Conservation (phyloP, 2,113 vertebrate genomes). For the Campylorhamphus procurvoides region DNA sequence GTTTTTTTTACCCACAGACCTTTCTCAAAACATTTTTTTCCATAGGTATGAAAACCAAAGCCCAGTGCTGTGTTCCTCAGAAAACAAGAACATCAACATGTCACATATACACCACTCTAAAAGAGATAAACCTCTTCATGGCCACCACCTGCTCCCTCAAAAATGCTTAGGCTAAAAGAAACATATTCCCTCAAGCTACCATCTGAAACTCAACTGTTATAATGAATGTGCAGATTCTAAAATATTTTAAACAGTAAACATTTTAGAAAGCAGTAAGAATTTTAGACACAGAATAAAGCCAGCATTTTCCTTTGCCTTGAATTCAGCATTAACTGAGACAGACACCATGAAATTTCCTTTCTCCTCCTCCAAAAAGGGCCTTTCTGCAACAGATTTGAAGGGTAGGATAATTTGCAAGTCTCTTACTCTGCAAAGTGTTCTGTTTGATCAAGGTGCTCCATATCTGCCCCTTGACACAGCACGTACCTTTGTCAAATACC, state of each 20-base stretch:
- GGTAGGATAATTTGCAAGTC: background rate
- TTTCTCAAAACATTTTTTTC: background rate
- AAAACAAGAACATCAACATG: background rate
- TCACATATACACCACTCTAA: background rate
- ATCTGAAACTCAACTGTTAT: background rate
- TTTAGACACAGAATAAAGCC: background rate
- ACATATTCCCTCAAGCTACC: background rate
- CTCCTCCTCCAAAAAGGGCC: background rate
- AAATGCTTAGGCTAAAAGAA: background rate
- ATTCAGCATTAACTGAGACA: background rate
- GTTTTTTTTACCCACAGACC: background rate
- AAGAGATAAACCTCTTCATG: background rate
- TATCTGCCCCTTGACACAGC: background rate
- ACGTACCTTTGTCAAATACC: background rate
- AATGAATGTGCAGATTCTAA: background rate
- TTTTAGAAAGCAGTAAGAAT: background rate
- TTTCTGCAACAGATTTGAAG: background rate
- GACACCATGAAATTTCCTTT: background rate
- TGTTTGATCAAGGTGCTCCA: background rate
- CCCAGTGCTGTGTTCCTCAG: background rate
- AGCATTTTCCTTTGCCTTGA: background rate
- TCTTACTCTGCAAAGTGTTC: background rate
- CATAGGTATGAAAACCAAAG: background rate
- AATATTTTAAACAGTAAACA: background rate
- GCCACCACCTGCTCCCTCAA: background rate